Base-by-base conservation (phyloP, 2,888 invertebrate genomes). In the Macrophya annulata region DNA sequence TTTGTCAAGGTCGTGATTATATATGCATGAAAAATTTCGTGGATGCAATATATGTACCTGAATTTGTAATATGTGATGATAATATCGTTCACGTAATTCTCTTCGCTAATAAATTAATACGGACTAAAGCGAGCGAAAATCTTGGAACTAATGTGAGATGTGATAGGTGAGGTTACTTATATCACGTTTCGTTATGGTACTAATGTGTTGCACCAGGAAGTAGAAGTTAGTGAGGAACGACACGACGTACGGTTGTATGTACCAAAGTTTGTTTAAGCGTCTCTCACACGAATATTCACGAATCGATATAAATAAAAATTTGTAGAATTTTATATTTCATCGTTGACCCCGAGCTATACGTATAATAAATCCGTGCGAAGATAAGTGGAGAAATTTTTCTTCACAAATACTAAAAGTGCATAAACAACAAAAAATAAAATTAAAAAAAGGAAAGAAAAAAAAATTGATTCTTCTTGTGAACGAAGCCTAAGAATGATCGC, bases 381-480 rank as follows among this genome's bases (percentile, higher is more conserved):
- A n/a, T n/a, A n/a, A n/a, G n/a, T n/a, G n/a, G n/a, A n/a, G n/a
- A n/a, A n/a, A n/a, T n/a, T n/a, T n/a, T n/a, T n/a, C n/a, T n/a
- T n/a, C n/a, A n/a, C n/a, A n/a, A n/a, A n/a, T n/a, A n/a, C n/a
- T n/a, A n/a, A n/a, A n/a, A n/a, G n/a, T n/a, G n/a, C n/a, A n/a
- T n/a, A n/a, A n/a, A n/a, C n/a, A n/a, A n/a, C n/a, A n/a, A n/a
- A n/a, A n/a, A n/a, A n/a, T n/a, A n/a, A n/a, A n/a, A n/a, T n/a
- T n/a, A n/a, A n/a, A n/a, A n/a, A n/a, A n/a, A n/a, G n/a, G n/a
- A n/a, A n/a, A n/a, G n/a, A n/a, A n/a, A n/a, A n/a, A n/a, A n/a
- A n/a, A 77, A 17, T 25, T 51, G 6, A 51, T 77, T 43, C 21
- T 48, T 12, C 8, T 17, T 79, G 79, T 79, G 79, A 79, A 79